phyloP scores from a whole-genome alignment of 37 sponge, comb jelly and placozoan genomes.

The Halisarca cf. caerulea region DNA sequence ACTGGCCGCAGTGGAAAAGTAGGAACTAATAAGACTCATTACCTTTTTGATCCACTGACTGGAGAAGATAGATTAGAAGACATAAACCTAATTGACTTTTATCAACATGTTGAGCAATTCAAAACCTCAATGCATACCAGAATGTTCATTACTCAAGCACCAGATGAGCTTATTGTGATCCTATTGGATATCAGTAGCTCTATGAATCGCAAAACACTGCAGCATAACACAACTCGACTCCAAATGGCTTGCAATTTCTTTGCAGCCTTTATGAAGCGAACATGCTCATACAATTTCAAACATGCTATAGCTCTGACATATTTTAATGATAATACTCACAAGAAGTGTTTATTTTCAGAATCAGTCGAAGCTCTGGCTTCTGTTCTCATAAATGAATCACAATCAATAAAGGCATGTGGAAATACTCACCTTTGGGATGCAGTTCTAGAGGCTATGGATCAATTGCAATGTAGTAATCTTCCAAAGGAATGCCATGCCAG shows the following conservation, averaged over 20 bases:
- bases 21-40: background rate
- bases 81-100: background rate
- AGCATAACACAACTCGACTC: background rate
- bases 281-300: constrained; percentile 22
- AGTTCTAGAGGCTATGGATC: background rate
- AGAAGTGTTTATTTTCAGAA: background rate
- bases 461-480: background rate
- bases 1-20: background rate
- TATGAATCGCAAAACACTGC: background rate
- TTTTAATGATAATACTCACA: background rate
- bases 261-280: constrained; percentile 4
- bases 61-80: background rate
- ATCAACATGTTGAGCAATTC: background rate
- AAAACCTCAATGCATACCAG: background rate
- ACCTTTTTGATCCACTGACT: background rate
- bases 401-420: background rate
- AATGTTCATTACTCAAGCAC: background rate
- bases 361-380: background rate
- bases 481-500: background rate
- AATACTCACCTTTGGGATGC: background rate
- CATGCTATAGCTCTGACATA: background rate
- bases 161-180: background rate
- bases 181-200: background rate
- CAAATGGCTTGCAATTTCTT: background rate
- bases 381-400: background rate